Evolutionary conservation across 53 echinoderm and acorn worm genomes (phyloP).

Genomic region (Stichopus horrens): DNA sequence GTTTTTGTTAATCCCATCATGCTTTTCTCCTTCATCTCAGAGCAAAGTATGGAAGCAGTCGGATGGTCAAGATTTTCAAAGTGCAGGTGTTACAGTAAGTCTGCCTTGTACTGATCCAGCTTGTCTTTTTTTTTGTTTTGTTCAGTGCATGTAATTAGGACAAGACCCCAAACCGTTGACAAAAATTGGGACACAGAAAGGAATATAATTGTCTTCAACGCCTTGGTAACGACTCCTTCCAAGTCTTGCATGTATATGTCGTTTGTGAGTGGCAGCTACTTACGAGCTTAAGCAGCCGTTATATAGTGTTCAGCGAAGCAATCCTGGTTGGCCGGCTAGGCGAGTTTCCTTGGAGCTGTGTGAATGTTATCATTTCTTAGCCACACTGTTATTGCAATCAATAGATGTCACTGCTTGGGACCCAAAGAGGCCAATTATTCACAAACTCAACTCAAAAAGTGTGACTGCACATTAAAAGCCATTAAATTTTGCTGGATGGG

Average conservation of each 20-base stretch:
- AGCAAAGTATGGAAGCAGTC: no score
- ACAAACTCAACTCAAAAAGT: slow-evolving; percentile 31
- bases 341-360: neutral
- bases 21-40: no score
- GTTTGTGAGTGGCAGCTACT: slow-evolving; percentile 21
- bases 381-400: slow-evolving; percentile 39
- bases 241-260: neutral
- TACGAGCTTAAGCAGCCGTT: slow-evolving; percentile 43
- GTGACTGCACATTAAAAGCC: slow-evolving; percentile 33
- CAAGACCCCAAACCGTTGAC: slow-evolving; percentile 33
- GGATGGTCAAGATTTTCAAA: neutral
- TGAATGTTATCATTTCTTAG: slow-evolving; percentile 33
- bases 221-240: neutral
- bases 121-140: no score
- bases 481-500: slow-evolving; percentile 2
- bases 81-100: neutral
- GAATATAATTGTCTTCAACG: slow-evolving; percentile 20
- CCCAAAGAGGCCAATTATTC: slow-evolving; percentile 41
- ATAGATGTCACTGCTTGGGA: slow-evolving; percentile 27
- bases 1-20: no score
- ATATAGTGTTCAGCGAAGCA: slow-evolving; percentile 1
- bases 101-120: no score
- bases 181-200: slow-evolving; percentile 20
- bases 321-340: slow-evolving; percentile 9
- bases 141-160: slow-evolving; percentile 6